Evolutionary conservation across 2,113 vertebrate genomes (phyloP), one percentile per base, ranked within the genome.

Genomic region (Circaetus gallicus): DNA sequence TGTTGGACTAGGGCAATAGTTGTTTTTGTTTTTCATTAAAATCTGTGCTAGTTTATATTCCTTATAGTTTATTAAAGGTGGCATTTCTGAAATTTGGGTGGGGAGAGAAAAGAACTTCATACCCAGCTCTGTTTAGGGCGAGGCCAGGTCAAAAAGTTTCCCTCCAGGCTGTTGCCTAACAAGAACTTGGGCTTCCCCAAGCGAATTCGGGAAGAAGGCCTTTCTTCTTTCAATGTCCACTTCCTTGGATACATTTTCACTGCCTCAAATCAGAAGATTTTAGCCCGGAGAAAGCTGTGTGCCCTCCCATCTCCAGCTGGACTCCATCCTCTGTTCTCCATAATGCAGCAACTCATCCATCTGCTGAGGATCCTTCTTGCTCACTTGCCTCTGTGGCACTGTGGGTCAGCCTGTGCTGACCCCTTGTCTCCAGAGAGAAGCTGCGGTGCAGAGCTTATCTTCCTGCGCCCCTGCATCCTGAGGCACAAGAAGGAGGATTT

Each of bases 181-280:
- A 0, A 62, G 22, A 83, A 70, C 12, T 1, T 77, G 42, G 22
- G 26, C 17, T 71, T 94, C 82, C 55, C 73, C 22, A 21, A 55
- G 28, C 63, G 29, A 85, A 61, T 89, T 69, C 79, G 61, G 38
- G 61, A 81, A 66, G n/a, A 22, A 87, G 7, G 7, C 15, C 13
- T 83, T 81, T 85, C 40, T 74, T 67, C 49, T 83, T 84, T 25
- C 47, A 71, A 5, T 0, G 0, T 76, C 11, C 3, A 0, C 43
- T 82, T 79, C 10, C 82, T 86, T 87, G 32, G 21, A 67, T 56
- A 20, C 2, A 14, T 62, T 62, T 89, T 88, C 7, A 16, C 6
- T 73, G 78, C 40, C 28, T 70, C 50, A 80, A 16, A 83, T 8
- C 14, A 21, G 26, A 74, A 79, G 21, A 22, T 55, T 90, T 71